A percentile compares a stretch with the other conserved stretches of the same genome.
phyloP scores from a whole-genome alignment of 2,113 vertebrate genomes.

The Rattus norvegicus region DNA sequence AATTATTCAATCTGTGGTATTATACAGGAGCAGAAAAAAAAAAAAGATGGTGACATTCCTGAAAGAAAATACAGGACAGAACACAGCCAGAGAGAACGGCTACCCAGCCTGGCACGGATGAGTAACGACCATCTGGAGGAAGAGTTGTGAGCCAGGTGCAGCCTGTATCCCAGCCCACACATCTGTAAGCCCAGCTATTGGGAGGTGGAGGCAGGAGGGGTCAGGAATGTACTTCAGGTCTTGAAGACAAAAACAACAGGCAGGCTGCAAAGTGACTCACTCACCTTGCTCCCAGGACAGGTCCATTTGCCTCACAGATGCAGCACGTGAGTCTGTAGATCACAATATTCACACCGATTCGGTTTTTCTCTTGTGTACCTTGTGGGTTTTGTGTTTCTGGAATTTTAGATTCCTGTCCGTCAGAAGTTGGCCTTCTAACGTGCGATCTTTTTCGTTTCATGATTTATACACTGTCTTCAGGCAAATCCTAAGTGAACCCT shows the following conservation, averaged over 20 bases:
- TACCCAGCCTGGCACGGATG: no score
- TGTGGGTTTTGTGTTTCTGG: neutral
- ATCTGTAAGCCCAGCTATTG: neutral
- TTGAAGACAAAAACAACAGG: neutral
- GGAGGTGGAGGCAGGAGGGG: neutral
- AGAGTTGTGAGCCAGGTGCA: neutral
- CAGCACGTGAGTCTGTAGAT: neutral
- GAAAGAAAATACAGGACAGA: neutral
- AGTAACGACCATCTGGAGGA: neutral
- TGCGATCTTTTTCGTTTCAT: neutral
- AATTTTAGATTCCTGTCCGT: neutral
- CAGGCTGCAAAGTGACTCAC: neutral
- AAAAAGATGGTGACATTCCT: neutral
- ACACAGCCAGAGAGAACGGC: neutral
- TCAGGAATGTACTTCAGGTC: neutral
- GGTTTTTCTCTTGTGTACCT: neutral
- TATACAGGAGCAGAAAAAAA: neutral
- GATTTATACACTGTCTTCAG: neutral
- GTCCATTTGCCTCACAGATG: neutral
- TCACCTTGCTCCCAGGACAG: neutral
- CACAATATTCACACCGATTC: neutral
- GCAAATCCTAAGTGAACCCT: neutral
- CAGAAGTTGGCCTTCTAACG: neutral
- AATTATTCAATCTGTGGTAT: neutral
- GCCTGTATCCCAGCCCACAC: neutral